A percentile compares a stretch with the other conserved stretches of the same genome.
Evolutionary conservation across 1,140 invertebrate genomes (phyloP).

Genomic region (Drosophila asahinai): DNA sequence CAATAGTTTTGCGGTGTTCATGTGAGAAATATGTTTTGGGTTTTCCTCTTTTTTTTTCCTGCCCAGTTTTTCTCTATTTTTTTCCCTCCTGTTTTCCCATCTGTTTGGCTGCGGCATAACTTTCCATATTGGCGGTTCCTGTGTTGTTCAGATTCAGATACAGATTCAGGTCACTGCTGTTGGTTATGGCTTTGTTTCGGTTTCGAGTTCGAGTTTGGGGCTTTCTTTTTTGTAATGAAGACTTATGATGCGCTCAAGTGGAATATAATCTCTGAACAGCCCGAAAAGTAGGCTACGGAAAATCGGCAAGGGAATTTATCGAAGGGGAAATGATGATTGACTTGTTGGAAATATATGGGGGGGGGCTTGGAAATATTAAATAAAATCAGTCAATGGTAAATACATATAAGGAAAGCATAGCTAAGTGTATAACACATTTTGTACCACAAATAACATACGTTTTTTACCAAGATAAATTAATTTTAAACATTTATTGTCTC

Average conservation of each 20-base stretch:
- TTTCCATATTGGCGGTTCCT: constrained; percentile 21
- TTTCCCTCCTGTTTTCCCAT: not conserved
- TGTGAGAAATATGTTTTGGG: constrained; percentile 70
- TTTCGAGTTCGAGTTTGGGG: constrained; percentile 14
- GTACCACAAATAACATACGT: too few species aligned
- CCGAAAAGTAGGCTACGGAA: not conserved
- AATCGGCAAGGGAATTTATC: not conserved
- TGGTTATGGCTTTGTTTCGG: constrained; percentile 18
- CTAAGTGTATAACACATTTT: too few species aligned
- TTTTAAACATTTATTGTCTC: too few species aligned
- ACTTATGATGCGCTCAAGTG: constrained; percentile 18
- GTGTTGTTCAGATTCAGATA: not conserved
- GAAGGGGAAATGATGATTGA: not conserved
- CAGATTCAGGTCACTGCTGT: constrained; percentile 2
- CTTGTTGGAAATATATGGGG: not conserved
- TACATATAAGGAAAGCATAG: too few species aligned
- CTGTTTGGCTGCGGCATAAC: constrained; percentile 9
- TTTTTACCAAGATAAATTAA: too few species aligned
- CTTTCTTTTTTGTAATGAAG: constrained; percentile 7
- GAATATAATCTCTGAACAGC: constrained; percentile 5
- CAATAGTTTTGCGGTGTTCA: constrained; percentile 76
- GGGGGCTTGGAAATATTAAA: not conserved
- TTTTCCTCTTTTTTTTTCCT: not conserved
- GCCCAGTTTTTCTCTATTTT: constrained; percentile 3
- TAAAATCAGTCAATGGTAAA: not conserved